phyloP scores from a whole-genome alignment of 2,113 vertebrate species.

The Rana temporaria region DNA sequence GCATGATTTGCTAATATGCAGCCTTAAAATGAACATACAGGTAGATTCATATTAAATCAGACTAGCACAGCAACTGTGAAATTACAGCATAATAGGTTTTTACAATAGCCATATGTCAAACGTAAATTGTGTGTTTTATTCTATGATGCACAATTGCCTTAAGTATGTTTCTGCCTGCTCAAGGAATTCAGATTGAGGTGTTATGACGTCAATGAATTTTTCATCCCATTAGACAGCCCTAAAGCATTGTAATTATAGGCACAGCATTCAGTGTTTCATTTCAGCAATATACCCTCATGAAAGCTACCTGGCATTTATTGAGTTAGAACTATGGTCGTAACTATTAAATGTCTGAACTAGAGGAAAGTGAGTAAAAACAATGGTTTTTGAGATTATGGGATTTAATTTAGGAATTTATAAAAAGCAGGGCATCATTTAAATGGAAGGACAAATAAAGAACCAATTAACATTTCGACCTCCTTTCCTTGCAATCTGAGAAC shows the following conservation, averaged over 20 bases:
- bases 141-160: neutral
- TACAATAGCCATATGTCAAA: conserved; percentile 26
- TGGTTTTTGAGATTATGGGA: too few relatives aligned
- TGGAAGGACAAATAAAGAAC: too few relatives aligned
- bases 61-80: conserved; percentile 14
- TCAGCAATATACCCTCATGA: too few relatives aligned
- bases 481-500: too few relatives aligned
- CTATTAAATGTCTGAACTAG: too few relatives aligned
- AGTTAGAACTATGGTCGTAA: too few relatives aligned
- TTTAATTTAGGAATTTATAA: too few relatives aligned
- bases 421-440: too few relatives aligned
- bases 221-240: conserved; percentile 13
- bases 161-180: neutral
- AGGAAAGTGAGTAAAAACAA: too few relatives aligned
- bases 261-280: too few relatives aligned
- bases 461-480: too few relatives aligned
- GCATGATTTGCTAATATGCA: conserved; percentile 25
- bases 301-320: too few relatives aligned
- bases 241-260: neutral
- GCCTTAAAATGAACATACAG: conserved; percentile 4
- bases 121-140: conserved; percentile 16
- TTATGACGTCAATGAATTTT: conserved; percentile 30
- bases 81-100: conserved; percentile 21
- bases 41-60: conserved; percentile 4
- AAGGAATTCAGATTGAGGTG: neutral